Base-by-base conservation (phyloP, 2,113 vertebrate genomes). In the Etheostoma cragini region DNA sequence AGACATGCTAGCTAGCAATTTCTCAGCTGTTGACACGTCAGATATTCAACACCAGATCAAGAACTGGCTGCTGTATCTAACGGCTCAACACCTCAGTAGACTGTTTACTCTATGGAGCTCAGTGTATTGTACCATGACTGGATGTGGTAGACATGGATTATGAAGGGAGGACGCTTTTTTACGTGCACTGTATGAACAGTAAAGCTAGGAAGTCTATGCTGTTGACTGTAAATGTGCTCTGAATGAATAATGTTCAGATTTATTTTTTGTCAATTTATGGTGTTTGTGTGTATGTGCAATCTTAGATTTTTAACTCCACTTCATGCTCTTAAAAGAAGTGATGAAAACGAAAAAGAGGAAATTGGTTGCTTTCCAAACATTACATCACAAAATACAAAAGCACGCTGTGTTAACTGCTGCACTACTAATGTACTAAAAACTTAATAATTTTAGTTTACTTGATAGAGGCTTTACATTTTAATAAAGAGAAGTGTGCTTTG, bases 91-190 rank as follows among this genome's bases (percentile, higher is more conserved):
- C 56, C 50, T 53, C 57, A 2, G 46, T 0, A 3, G 24, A 45
- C 5, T 81, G 70, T 86, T 72, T 69, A 57, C 52, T 66, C n/a
- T 15, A 1, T 6, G 38, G 53, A 71, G 42, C 50, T 71, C 58
- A 49, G 47, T 52, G 46, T 11, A 42, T 10, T 11, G 38, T 33
- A 67, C 75, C 38, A 21, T 60, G 75, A 46, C 42, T 15, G 21
- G 53, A 53, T 54, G 38, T 21, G 33, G n/a, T 17, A 33, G 77
- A 83, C 33, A 19, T 42, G n/a, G 53, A 56, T 47, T 64, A 22
- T 47, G 35, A 65, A 75, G 5, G 38, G 21, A 50, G 60, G 71
- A 67, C 26, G 56, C 10, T 42, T 12, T 8, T 26, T 17, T 2
- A 42, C 16, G 63, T 22, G 61, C 5, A 38, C 42, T 47, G 64